Base-by-base conservation (phyloP, 2,113 vertebrate genomes). In the Dermatemys mawii region DNA sequence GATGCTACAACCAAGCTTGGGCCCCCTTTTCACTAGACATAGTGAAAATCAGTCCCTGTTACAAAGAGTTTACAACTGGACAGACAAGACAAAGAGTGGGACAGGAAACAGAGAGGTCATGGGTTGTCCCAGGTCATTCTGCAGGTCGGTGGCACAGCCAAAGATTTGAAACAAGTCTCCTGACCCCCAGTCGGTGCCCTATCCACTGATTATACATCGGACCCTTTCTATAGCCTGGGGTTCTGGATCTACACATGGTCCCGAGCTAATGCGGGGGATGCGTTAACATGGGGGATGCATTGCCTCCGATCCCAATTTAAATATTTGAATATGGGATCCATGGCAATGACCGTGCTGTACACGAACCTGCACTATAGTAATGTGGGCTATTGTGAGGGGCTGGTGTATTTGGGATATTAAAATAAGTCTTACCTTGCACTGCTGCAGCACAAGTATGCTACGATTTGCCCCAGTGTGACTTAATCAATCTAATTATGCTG, bases 71-170 rank as follows among this genome's bases (percentile, higher is more conserved):
- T 50, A 0, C 3, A 35, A 41, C 60, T 75, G 83, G 5, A 11
- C 1, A 57, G 48, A 22, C 51, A 88, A 82, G 75, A 86, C 29
- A 51, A 91, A 51, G 55, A 11, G 73, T 70, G 44, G 50, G 17
- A 63, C 13, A 46, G 29, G 48, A 78, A 49, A 49, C 14, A 35
- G 14, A 21, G 29, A 32, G 46, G 49, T 14, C 0, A 0, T 2
- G 86, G 76, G 24, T 67, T 91, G 24, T 22, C 8, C 41, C 50
- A 75, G 57, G 29, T 92, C 13, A n/a, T 19, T n/a, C 80, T 84
- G 57, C 8, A 11, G 21, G 29, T 1, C 10, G 1, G 22, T 54
- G 78, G 38, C 49, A 55, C 32, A 3, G 1, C 63, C 5, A 12
- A 5, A 4, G 4, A 83, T 80, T 55, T 54, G 82, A 1, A 32